A percentile compares a stretch with the other conserved stretches of the same genome.
Conservation (phyloP, 2,888 invertebrate genomes). For the Myopa tessellatipennis region DNA sequence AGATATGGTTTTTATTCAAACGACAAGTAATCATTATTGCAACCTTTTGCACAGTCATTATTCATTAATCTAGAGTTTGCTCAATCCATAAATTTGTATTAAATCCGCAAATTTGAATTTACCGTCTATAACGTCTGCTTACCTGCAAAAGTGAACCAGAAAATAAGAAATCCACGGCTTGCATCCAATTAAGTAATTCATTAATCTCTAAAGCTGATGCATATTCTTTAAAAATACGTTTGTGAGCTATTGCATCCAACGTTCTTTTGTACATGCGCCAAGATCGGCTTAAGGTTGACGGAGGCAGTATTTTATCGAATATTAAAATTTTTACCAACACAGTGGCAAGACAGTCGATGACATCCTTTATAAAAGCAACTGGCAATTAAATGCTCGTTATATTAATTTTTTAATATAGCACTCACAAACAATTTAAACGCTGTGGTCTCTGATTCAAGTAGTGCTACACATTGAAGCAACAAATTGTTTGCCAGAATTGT, state of each 20-base stretch:
- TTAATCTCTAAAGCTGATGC: slow-evolving; percentile 72
- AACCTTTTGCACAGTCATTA: no score
- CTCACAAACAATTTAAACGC: slow-evolving; percentile 58
- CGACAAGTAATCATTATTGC: no score
- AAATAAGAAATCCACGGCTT: slow-evolving; percentile 68
- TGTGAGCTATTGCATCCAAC: slow-evolving; percentile 76
- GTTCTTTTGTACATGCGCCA: slow-evolving; percentile 84
- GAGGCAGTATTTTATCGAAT: slow-evolving; percentile 68
- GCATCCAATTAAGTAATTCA: slow-evolving; percentile 78
- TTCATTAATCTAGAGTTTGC: no score
- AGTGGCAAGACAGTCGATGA: slow-evolving; percentile 73
- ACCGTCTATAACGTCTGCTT: slow-evolving; percentile 39
- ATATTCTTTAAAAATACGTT: slow-evolving; percentile 72
- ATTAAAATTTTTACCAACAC: slow-evolving; percentile 75
- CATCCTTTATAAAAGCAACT: slow-evolving; percentile 52
- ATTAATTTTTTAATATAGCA: slow-evolving; percentile 4
- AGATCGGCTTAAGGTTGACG: slow-evolving; percentile 69
- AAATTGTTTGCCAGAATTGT: slow-evolving; percentile 79
- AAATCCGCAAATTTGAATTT: neutral
- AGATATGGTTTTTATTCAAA: no score
- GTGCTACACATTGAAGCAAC: slow-evolving; percentile 79
- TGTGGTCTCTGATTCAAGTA: slow-evolving; percentile 71
- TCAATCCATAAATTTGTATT: no score
- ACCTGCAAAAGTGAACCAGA: slow-evolving; percentile 79
- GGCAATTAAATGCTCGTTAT: neutral